phyloP scores from a whole-genome alignment of 1,140 invertebrate genomes.

The Trigoniulus corallinus region DNA sequence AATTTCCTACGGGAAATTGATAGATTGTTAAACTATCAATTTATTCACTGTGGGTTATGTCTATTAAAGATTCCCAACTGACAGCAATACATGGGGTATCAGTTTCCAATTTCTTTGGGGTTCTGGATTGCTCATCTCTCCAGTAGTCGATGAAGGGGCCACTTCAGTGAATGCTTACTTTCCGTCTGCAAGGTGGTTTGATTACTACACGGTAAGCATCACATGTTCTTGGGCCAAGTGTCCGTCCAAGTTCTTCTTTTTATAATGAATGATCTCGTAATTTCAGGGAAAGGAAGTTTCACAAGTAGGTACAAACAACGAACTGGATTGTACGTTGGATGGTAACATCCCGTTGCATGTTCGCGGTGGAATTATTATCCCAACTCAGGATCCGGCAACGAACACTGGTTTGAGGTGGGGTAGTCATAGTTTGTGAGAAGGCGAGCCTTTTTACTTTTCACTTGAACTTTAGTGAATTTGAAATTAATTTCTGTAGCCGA shows the following conservation, averaged over 20 bases:
- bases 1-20: too few relatives aligned
- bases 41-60: too few relatives aligned
- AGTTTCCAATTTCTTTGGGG: slow-evolving; percentile 21
- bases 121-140: slow-evolving; percentile 17
- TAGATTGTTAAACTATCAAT: too few relatives aligned
- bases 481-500: too few relatives aligned
- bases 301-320: neutral
- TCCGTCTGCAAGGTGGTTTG: slow-evolving; percentile 29
- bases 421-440: neutral
- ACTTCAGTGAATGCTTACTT: slow-evolving; percentile 21
- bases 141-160: slow-evolving; percentile 15
- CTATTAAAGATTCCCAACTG: slow-evolving; percentile 23
- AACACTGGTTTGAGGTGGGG: neutral
- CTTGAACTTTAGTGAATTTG: slow-evolving; percentile 11
- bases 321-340: neutral
- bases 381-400: neutral
- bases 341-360: neutral
- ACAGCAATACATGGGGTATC: slow-evolving; percentile 15
- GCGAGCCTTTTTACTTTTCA: neutral
- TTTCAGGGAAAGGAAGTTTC: neutral
- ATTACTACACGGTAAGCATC: slow-evolving; percentile 26
- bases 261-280: neutral
- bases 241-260: neutral
- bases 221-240: too few relatives aligned
- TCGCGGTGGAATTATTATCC: neutral